Base-by-base conservation (phyloP, 2,797 vertebrate species). In the Taeniopygia guttata region DNA sequence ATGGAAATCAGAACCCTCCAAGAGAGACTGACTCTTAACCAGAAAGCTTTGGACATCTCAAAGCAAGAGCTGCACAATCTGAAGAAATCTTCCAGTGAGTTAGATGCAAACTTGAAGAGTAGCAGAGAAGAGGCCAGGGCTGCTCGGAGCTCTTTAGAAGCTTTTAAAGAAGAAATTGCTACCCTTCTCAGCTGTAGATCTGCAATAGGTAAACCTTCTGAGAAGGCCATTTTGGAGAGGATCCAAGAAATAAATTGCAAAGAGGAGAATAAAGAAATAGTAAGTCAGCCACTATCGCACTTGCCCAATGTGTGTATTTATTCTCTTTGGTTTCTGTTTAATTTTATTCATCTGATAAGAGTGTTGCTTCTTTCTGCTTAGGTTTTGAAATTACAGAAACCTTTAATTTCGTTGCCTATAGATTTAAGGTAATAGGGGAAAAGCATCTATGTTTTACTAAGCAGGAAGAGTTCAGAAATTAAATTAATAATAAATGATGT, bases 11-110 rank as follows among this genome's bases (percentile, higher is more conserved):
- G 96, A 87, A 96, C 93, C 58, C 96, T 99, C 10, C 94, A 96
- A 77, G 98, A 98, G 70, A 98, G 98, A 73, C 87, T 99, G n/a
- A 93, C 97, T 70, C 97, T 98, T 43, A 97, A 95, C 38, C 98
- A 98, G 95, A 97, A 96, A 74, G 98, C 97, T 74, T 98, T 97
- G 74, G 98, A 98, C 1, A 95, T 97, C 30, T 97, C 98, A 5
- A 98, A 97, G 73, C 77, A 93, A 86, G 98, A 99, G 88, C 95
- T 98, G n/a, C 70, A 40, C 13, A 95, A 96, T 91, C 85, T 98
- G 95, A 98, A 98, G 96, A 98, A 97, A 80, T 97, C 95, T 77
- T 98, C 97, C 56, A 83, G 92, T 23, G 98, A 99, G 76, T 78
- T 99, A 62, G 97, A 98, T 63, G 94, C 80, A 80, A 98, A 87